Percentiles rank a stretch among this genome's conserved stretches.
Conservation (phyloP, 2,113 vertebrate genomes). For the Perccottus glenii region DNA sequence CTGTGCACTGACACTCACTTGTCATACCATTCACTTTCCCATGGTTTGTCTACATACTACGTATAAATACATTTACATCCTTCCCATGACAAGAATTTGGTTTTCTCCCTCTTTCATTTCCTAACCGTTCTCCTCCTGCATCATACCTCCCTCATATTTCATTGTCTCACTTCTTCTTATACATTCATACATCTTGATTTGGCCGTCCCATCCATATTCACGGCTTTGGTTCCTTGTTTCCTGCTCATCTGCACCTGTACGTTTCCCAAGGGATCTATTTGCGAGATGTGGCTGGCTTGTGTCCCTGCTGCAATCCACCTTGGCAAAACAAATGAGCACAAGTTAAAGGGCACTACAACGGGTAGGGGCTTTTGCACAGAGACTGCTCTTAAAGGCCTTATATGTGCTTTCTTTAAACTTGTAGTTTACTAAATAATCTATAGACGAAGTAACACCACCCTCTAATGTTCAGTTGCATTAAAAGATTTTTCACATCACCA, state of each 20-base stretch:
- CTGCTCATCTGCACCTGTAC: conserved; percentile 30
- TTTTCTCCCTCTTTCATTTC: conserved; percentile 20
- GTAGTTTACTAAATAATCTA: no score
- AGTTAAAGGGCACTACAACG: conserved; percentile 39
- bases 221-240: conserved; percentile 47
- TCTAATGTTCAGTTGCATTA: no score
- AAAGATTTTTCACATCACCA: no score
- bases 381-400: no score
- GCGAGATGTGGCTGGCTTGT: conserved; percentile 45
- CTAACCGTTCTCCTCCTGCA: conserved; percentile 23
- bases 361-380: not conserved
- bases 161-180: conserved; percentile 12
- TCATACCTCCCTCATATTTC: conserved; percentile 37
- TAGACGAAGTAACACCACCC: no score
- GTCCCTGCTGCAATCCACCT: conserved; percentile 46
- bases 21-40: no score
- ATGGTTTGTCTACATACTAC: no score
- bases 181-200: conserved; percentile 53
- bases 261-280: conserved; percentile 47
- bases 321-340: conserved; percentile 50
- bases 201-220: conserved; percentile 45
- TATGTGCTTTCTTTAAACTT: no score
- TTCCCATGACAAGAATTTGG: no score
- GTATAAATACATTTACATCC: no score
- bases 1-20: no score